Percentiles rank a stretch among this genome's conserved stretches.
Evolutionary conservation across 2,113 vertebrate species (phyloP).

Genomic region (Brachionichthys hirsutus): DNA sequence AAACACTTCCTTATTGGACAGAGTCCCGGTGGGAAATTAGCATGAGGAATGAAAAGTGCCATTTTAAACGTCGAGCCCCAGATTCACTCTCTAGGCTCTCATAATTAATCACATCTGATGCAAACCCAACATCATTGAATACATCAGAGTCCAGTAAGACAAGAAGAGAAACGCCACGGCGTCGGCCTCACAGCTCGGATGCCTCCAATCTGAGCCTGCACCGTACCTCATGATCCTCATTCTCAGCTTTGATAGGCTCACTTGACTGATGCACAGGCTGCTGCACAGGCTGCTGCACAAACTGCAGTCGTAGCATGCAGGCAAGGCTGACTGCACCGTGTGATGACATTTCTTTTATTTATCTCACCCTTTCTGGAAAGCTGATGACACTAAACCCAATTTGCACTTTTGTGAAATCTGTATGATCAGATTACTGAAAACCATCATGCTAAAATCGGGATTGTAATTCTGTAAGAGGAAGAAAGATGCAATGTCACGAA

Average conservation of each 20-base stretch:
- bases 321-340: constrained; percentile 3
- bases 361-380: too few relatives aligned
- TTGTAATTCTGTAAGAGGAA: too few relatives aligned
- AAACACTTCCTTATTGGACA: constrained; percentile 5
- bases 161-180: constrained; percentile 21
- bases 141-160: constrained; percentile 5
- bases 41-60: not conserved
- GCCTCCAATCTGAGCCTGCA: constrained; percentile 10
- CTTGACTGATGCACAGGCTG: constrained; percentile 13
- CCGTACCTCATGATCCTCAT: constrained; percentile 36
- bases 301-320: constrained; percentile 15
- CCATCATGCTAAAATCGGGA: not conserved
- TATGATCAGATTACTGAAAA: not conserved
- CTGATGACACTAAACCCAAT: too few relatives aligned
- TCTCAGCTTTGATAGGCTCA: constrained; percentile 11
- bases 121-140: constrained; percentile 22
- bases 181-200: constrained; percentile 38
- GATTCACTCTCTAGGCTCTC: constrained; percentile 12
- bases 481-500: too few relatives aligned
- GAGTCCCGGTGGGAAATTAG: not conserved
- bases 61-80: not conserved
- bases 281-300: constrained; percentile 18
- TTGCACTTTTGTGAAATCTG: too few relatives aligned
- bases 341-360: constrained; percentile 19
- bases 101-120: constrained; percentile 35